Evolutionary conservation across 2,113 vertebrate genomes (phyloP), one percentile per base, ranked within the genome.

Genomic region (Chlamydotis undulata): DNA sequence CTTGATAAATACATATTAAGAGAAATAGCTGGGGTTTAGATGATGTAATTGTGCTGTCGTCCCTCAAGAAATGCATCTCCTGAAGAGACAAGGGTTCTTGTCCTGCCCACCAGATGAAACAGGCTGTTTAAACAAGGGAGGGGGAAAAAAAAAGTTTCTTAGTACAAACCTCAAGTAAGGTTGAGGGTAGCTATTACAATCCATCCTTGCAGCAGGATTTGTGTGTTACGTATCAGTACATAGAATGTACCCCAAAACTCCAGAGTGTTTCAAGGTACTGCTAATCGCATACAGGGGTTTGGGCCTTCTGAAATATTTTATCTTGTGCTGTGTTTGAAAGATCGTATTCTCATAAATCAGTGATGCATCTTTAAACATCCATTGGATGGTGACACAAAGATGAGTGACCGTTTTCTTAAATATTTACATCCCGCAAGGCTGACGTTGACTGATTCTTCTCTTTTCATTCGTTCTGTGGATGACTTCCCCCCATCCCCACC

Each of bases 331-430:
- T 18, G 19, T 50, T 71, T 75, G 14, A 63, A 68, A 67, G 55
- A 8, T 37, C 2, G 0, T 8, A 4, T 67, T 53, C 6, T 19
- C 21, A 16, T 39, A 10, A 1, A 0, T 45, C 22, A 28, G 31
- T 13, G 57, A 7, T 10, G 37, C 13, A 1, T 83, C 71, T 52
- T 63, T 31, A 57, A 80, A 19, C 19, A 19, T 37, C 7, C 29
- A 1, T 9, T 18, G n/a, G 60, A 25, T 13, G 29, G 33, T 61
- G 65, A 43, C 15, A 14, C 4, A 24, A 68, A 14, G 22, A 17
- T 10, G 14, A 4, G 17, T 61, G 61, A 23, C 59, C 35, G 31
- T 29, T 67, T 23, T 26, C 29, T 64, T 11, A 5, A 60, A 17
- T 61, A 14, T 41, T 82, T 39, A 6, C 52, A 37, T 52, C 12